Base-by-base conservation (phyloP, 2,888 invertebrate species). In the Hypomecis punctinalis region DNA sequence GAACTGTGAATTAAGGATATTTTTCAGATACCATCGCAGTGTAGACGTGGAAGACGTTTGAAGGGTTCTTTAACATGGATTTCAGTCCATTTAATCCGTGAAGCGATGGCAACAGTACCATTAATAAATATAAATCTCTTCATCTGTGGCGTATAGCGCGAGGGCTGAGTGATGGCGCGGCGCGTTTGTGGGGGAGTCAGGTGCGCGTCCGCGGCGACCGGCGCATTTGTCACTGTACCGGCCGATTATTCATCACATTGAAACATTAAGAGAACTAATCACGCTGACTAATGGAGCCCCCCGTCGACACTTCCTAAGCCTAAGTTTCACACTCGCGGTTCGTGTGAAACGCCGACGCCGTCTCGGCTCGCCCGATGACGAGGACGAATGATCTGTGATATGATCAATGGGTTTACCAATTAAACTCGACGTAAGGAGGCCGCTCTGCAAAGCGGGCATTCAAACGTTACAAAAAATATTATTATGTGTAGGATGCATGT, bases 221-320 rank as follows among this genome's bases (percentile, higher is more conserved):
- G 80, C 79, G 79, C 92, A 93, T 93, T 92, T 92, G 93, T 93
- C 93, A 92, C 90, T 93, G 93, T 92, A 82, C 79, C 84, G 83
- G 82, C 87, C 84, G 87, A 92, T 92, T 91, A 91, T 91, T 93
- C 91, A 93, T 93, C 89, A 89, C 91, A 91, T 91, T 91, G 92
- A 90, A 90, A 91, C 91, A 91, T 93, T 92, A 91, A 89, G 85
- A 85, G 88, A 92, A 90, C 91, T 92, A 92, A 93, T 93, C 92
- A 92, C 85, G 82, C 84, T 90, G 89, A 92, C 93, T 92, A 92
- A 93, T 92, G 92, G 90, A 88, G 81, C 90, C 92, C 91, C 91
- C 92, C 91, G 91, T 91, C 91, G 92, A 81, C 91, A 91, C 89
- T 84, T 86, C 89, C 87, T 86, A 86, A 90, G 90, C 88, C 87